Evolutionary conservation across 2,888 invertebrate species (phyloP), one percentile per base, ranked within the genome.

Genomic region (Chloroclysta siterata): DNA sequence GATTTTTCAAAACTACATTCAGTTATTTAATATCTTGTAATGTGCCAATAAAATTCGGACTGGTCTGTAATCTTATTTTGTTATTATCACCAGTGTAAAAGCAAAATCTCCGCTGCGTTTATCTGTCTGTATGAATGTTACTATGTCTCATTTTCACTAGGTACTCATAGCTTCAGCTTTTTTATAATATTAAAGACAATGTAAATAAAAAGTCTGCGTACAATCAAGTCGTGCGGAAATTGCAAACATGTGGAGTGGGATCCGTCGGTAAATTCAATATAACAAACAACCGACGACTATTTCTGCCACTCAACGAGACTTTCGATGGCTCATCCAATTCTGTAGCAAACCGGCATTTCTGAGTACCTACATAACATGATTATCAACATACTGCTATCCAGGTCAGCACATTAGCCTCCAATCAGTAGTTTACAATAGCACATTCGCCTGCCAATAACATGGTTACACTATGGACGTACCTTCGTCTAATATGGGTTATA

Each of bases 201-300:
- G 11, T 39, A 28, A 28, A 48, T n/a, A 48, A 28, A 28, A 48
- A 28, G n/a, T 28, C 28, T 11, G 11, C 8, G 6, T 22, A 46
- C 44, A 47, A 47, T 36, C 36, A 17, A 52, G 28, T 60, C 53
- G 42, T 42, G 42, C 60, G 60, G 60, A 60, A 54, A 60, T 60
- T 60, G 54, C 50, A 54, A 60, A 54, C 44, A 54, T 60, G 60
- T 48, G 53, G 41, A 60, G 41, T 53, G 53, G 17, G 48, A 51
- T 51, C 41, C 36, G 41, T 50, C 47, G 28, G 42, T 13, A 60
- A 54, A 60, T 60, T 60, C 60, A 29, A 60, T 60, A 60, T 42
- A 50, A 53, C 48, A 53, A 50, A 53, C 48, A 53, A 53, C 50
- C 54, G 60, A 53, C 47, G 46, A 39, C 46, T 60, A 33, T 42